A percentile compares a stretch with the other conserved stretches of the same genome.
Conservation (phyloP, 2,797 vertebrate genomes). For the Sebastes diploproa region DNA sequence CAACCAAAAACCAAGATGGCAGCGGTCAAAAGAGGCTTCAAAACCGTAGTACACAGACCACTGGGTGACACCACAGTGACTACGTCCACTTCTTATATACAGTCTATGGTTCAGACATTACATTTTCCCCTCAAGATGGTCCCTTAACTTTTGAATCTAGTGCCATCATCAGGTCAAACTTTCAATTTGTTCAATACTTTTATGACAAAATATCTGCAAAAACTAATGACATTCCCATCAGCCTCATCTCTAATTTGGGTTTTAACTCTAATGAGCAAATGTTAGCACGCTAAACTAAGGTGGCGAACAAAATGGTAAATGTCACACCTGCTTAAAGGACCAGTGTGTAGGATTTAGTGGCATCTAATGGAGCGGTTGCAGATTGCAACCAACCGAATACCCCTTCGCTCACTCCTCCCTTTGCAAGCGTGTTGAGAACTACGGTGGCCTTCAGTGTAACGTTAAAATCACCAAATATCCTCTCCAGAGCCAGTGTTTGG, state of each 20-base stretch:
- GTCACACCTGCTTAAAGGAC: not conserved
- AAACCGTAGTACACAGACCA: no score
- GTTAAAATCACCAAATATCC: no score
- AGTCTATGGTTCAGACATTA: not conserved
- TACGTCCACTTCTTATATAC: no score
- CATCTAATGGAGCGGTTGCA: not conserved
- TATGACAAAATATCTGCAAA: no score
- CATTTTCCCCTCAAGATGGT: not conserved
- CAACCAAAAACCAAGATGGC: no score
- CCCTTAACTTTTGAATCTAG: not conserved
- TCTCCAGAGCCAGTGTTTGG: no score
- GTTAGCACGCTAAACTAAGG: no score
- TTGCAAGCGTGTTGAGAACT: no score
- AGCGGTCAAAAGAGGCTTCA: fast-evolving
- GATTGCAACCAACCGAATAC: not conserved
- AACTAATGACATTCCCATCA: not conserved
- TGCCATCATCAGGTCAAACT: not conserved
- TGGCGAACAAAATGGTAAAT: not conserved
- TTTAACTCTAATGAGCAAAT: not conserved
- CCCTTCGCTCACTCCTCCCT: fast-evolving
- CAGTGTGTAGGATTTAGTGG: not conserved
- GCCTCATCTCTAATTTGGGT: not conserved
- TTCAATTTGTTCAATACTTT: not conserved
- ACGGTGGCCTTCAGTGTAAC: no score
- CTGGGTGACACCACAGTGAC: no score